Base-by-base conservation (phyloP, 2,113 vertebrate species). In the Loxodonta africana region DNA sequence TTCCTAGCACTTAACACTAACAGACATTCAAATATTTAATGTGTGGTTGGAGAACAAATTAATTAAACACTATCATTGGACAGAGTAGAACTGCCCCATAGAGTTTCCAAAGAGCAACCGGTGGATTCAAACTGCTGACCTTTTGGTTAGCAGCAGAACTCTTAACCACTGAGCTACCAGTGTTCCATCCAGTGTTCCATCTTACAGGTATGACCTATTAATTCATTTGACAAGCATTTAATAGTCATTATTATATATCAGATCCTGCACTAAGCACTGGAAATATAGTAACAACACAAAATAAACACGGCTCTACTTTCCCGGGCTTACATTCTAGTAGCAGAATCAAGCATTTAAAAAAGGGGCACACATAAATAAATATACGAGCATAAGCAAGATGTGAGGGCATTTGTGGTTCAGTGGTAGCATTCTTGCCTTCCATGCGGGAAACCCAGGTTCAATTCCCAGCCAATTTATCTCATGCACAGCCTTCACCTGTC, bases 261-360 rank as follows among this genome's bases (percentile, higher is more conserved):
- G 17, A 82, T 76, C 83, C 18, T 57, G 33, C 60, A 37, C n/a
- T n/a, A 80, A 44, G 44, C 37, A 78, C 28, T 95, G 15, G 57
- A 92, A 57, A 80, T 53, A 88, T 11, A 85, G 30, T 62, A 30
- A 62, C 44, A 88, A 82, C 76, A 96, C 10, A 51, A 67, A 88
- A 77, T 10, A 82, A 71, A 74, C 30, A 51, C 1, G 14, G 6
- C 44, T 86, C 14, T 41, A 8, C 1, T 30, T 8, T 85, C 37
- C 18, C 15, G 74, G 76, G 37, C 26, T 57, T 44, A 69, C 21
- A 51, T 41, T 69, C 57, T 69, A 67, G 26, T 44, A 30, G n/a
- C 3, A 6, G 33, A 69, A 90, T 65, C 41, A 76, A 30, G 48
- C 44, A 76, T 51, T 88, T 18, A 2, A 30, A 63, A 65, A 78